Base-by-base conservation (phyloP, 1,140 invertebrate species). In the Helicoverpa armigera region DNA sequence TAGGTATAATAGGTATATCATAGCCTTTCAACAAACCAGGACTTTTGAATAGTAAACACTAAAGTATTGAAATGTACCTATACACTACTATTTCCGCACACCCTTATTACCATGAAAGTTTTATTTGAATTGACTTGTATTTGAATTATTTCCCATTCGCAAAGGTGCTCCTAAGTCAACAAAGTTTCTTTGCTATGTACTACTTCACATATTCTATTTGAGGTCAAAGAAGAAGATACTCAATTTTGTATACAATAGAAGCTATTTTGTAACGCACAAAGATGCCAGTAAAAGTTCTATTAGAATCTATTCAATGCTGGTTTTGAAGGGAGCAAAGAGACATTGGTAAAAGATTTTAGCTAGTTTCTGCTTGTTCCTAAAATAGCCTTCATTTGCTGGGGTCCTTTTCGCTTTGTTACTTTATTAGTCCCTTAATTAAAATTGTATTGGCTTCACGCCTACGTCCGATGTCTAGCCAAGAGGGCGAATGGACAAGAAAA, bases 101-200 rank as follows among this genome's bases (percentile, higher is more conserved):
- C 69, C 48, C 23, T 54, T 70, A 50, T 13, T 53, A 7, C 16
- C 50, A 4, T 13, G 5, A 72, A 72, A 54, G 13, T 58, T 72
- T 73, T 73, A 73, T 58, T 58, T 73, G 29, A 29, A 73, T 58
- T 51, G 18, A 58, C 50, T 72, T 54, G 54, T 73, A 73, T 73
- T 73, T 56, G 54, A 73, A 73, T 73, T 58, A 73, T 58, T 73
- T 58, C 53, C 70, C 18, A 58, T 73, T 58, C 31, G 23, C 23
- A 5, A 73, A 72, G 69, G 53, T 73, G 31, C 29, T 73, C 70
- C 70, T 73, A 58, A 73, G 54, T 73, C 48, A 58, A 73, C 70
- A 73, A 18, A 58, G 14, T 53, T 58, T 73, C 51, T 58, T 73
- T 73, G 11, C 29, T 5, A 58, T 58, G 53, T 51, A 61, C 56